Evolutionary conservation across 1,140 invertebrate genomes (phyloP).

Genomic region (Dolichoris vasculosae): DNA sequence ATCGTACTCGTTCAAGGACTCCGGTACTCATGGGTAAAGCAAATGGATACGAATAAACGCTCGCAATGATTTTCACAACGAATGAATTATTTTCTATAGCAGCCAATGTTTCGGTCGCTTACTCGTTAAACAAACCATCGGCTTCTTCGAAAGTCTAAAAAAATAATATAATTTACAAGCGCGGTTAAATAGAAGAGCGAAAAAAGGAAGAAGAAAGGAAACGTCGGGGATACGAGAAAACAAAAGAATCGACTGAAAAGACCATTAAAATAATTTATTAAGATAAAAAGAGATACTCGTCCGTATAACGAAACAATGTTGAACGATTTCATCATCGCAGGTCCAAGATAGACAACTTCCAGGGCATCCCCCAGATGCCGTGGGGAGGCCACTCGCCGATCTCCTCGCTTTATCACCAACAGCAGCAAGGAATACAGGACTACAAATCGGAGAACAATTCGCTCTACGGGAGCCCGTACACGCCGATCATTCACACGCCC

Average conservation of each 20-base stretch:
- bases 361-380: constrained; percentile 71
- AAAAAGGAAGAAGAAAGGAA: background rate
- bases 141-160: too few species aligned
- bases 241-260: background rate
- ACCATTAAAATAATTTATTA: background rate
- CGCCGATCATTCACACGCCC: constrained; percentile 72
- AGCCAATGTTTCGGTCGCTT: background rate
- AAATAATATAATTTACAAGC: too few species aligned
- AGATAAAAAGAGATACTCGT: background rate
- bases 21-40: background rate
- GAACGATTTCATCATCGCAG: constrained; percentile 55
- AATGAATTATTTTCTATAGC: background rate
- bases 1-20: background rate
- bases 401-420: constrained; percentile 72
- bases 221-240: background rate
- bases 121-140: too few species aligned
- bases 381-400: constrained; percentile 74
- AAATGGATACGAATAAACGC: background rate
- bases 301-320: background rate
- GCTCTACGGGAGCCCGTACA: constrained; percentile 73
- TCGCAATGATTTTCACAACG: background rate
- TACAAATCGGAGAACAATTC: constrained; percentile 75
- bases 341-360: constrained; percentile 73
- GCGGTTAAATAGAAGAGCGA: background rate
- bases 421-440: constrained; percentile 70